Evolutionary conservation across 2,888 invertebrate genomes (phyloP).

Genomic region (Rapana venosa): DNA sequence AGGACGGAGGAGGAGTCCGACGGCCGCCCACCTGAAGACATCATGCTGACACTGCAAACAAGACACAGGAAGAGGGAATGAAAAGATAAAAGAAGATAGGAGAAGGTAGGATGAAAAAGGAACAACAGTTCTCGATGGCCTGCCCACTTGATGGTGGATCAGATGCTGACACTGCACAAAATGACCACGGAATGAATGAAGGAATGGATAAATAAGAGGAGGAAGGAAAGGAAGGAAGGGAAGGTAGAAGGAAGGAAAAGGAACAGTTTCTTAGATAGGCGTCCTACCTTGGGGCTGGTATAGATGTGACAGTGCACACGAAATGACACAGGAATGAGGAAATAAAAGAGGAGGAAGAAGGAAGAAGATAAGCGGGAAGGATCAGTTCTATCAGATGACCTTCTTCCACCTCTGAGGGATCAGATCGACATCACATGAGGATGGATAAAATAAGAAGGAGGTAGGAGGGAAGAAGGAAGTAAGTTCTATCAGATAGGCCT

Average conservation of each 20-base stretch:
- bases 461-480: too few relatives aligned
- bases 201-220: not conserved
- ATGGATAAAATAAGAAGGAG: not conserved
- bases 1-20: not conserved
- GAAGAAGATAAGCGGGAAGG: not conserved
- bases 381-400: constrained; percentile 14
- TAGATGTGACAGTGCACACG: too few relatives aligned
- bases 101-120: too few relatives aligned
- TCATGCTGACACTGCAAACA: too few relatives aligned
- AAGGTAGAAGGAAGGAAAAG: not conserved
- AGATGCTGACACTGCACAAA: constrained; percentile 10
- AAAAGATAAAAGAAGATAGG: too few relatives aligned
- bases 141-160: not conserved
- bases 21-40: not conserved
- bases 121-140: not conserved
- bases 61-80: too few relatives aligned
- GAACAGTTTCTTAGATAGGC: not conserved
- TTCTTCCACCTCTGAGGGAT: not conserved
- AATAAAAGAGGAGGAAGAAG: not conserved
- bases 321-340: not conserved
- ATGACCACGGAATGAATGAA: not conserved
- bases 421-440: not conserved
- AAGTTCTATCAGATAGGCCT: not conserved
- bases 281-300: not conserved
- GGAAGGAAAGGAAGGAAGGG: not conserved